phyloP scores from a whole-genome alignment of 2,113 vertebrate species.

The Phaethon lepturus region DNA sequence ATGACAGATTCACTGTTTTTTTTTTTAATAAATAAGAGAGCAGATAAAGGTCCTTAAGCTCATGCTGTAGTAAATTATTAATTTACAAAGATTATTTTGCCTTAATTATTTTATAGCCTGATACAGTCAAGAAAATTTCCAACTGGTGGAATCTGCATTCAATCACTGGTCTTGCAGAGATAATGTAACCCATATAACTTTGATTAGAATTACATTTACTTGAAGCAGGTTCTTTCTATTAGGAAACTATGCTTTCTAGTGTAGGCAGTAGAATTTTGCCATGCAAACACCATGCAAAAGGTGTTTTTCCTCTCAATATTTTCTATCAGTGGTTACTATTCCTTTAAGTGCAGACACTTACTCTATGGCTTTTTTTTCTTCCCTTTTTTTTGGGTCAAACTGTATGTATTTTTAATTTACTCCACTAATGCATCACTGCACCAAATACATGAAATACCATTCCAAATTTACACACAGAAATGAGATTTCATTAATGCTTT shows the following conservation, averaged over 20 bases:
- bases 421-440: background rate
- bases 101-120: background rate
- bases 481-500: background rate
- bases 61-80: background rate
- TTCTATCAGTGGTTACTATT: background rate
- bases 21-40: background rate
- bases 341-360: background rate
- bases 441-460: background rate
- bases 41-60: background rate
- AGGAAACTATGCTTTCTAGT: background rate
- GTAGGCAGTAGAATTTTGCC: background rate
- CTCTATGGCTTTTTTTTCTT: background rate
- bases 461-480: background rate
- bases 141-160: background rate
- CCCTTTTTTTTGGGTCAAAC: rapidly evolving
- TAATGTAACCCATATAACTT: background rate
- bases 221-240: background rate
- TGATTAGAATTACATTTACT: background rate
- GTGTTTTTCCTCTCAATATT: background rate
- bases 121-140: background rate
- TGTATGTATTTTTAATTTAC: background rate
- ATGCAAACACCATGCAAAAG: background rate
- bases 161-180: background rate
- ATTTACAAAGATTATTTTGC: background rate
- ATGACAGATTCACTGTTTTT: background rate